Base-by-base conservation (phyloP, 1,140 invertebrate species). In the Carposina sasakii region DNA sequence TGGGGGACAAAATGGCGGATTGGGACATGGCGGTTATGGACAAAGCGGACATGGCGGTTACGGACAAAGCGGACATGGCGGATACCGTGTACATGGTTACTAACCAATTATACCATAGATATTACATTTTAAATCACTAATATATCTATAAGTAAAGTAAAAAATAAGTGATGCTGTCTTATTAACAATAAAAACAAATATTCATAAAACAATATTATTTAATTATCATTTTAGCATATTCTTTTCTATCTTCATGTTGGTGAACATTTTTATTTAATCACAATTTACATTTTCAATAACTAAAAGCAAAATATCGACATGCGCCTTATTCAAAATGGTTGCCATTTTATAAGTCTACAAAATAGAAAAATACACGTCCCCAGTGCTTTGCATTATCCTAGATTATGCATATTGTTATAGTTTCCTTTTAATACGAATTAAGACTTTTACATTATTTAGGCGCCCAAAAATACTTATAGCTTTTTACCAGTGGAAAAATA, bases 291-390 rank as follows among this genome's bases (percentile, higher is more conserved):
- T 54, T 54, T 39, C 43, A 39, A 34, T 57, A 70, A 73, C 52
- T 50, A 60, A 63, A 71, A 59, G 67, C 63, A 74, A 72, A 48
- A 51, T 48, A 70, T 67, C 42, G 28, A 57, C 41, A 76, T 76
- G 75, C 75, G 63, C 62, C 24, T 61, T 56, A 59, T 56, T 61
- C 52, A n/a, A n/a, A n/a, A n/a, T n/a, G n/a, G n/a, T n/a, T n/a
- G n/a, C n/a, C n/a, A n/a, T n/a, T n/a, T n/a, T n/a, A n/a, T n/a
- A n/a, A n/a, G n/a, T n/a, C n/a, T n/a, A n/a, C n/a, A n/a, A n/a
- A n/a, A n/a, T 77, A 78, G 68, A 81, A 81, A 81, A 81, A 81
- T 81, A 81, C 77, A 81, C 77, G 77, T 81, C 73, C 71, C 68
- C 59, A 77, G 77, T 81, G 77, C 70, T 73, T 81, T 81, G 56